Evolutionary conservation across 2,797 vertebrate species (phyloP).

Genomic region (Periparus ater): DNA sequence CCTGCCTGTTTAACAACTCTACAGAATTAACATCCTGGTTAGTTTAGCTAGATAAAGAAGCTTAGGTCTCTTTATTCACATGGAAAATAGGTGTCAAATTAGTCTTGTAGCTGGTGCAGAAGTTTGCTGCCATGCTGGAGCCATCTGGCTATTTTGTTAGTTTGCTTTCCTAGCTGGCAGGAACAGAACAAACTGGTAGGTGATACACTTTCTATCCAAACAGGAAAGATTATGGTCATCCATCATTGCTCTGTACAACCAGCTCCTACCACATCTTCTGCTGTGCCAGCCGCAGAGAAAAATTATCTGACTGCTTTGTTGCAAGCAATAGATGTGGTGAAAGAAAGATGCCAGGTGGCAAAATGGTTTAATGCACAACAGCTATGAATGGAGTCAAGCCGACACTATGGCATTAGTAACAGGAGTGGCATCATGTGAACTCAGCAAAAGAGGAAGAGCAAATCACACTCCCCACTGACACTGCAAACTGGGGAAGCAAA

Average conservation of each 20-base stretch:
- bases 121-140: not conserved
- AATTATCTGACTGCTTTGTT: conserved; percentile 13
- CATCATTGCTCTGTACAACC: conserved; percentile 33
- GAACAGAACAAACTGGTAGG: conserved; percentile 53
- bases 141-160: conserved; percentile 16
- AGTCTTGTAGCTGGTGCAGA: not conserved
- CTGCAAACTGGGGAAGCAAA: not conserved
- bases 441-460: not conserved
- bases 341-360: not conserved
- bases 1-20: rapidly evolving
- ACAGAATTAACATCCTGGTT: not conserved
- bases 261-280: conserved; percentile 1
- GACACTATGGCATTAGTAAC: not conserved
- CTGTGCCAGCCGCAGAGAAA: not conserved
- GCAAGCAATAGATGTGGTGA: not conserved
- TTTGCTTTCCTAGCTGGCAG: conserved; percentile 33
- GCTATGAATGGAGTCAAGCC: not conserved
- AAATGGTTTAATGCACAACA: not conserved
- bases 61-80: not conserved
- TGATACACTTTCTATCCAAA: conserved; percentile 44
- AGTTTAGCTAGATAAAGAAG: not conserved
- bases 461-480: not conserved
- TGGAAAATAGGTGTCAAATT: not conserved
- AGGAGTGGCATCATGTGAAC: not conserved
- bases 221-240: conserved; percentile 29